Evolutionary conservation across 1,140 invertebrate species (phyloP), one percentile per base, ranked within the genome.

Genomic region (Heliothis virescens): DNA sequence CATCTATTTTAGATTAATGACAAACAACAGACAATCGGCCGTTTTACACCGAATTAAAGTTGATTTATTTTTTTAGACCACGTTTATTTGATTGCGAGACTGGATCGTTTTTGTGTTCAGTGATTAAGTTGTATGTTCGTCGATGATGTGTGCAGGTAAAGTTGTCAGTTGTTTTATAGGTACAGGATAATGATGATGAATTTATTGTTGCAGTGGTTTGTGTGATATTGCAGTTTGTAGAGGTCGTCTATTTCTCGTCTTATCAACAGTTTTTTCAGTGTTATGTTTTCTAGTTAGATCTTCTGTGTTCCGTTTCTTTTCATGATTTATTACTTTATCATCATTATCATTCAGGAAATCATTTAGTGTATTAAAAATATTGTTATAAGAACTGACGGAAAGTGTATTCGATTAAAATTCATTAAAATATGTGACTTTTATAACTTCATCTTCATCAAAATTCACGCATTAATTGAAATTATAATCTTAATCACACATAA

Each of bases 1-100:
- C 84, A 83, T 84, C 87, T 92, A 93, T 93, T 92, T 92, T 80
- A 82, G 87, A 86, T 93, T 92, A 92, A 93, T 90, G 92, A 92
- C 92, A 92, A 86, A 84, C 86, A 76, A 88, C 85, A 86, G 57
- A 81, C 74, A 81, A 79, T 72, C 53, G 13, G 12, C n/a, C 55
- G 41, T 47, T 63, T 72, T 65, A 72, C 48, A 65, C 29, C 62
- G 63, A 78, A 78, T 69, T 77, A 78, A 78, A 67, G 52, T 50
- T 69, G 50, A 78, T 77, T 77, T 77, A 77, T 77, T 65, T 77
- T 65, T 52, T 77, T 63, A 34, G 16, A 65, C 62, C 26, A 41
- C 71, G 53, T 47, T 11, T 21, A 48, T 41, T 69, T 69, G 29
- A 78, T 78, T 65, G 60, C 60, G 60, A n/a, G 26, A 76, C 41